These are phyloP conservation scores for Hiodon tergisus DNA, from an alignment of 2,113 vertebrate species.

Conservation along the genomic window DNA sequence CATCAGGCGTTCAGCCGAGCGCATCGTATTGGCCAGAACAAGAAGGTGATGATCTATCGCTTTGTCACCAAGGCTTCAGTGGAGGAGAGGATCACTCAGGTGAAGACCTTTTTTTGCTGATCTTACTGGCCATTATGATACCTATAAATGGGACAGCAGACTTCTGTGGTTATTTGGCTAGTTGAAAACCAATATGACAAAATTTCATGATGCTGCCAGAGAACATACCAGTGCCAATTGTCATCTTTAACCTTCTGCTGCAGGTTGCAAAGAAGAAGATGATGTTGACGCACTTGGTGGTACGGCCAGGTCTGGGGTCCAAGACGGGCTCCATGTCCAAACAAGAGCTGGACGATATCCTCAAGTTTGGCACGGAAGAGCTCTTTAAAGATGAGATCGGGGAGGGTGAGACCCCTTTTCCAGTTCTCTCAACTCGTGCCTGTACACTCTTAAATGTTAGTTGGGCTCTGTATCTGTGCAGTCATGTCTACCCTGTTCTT, in stretches of 20 bases:
- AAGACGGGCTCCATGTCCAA: constrained; percentile 98
- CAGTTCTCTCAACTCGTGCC: neutral
- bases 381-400: constrained; percentile 90
- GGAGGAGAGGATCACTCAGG: constrained; percentile 95
- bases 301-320: constrained; percentile 89
- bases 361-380: constrained; percentile 96
- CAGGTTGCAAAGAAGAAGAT: constrained; percentile 98
- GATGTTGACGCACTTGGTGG: constrained; percentile 97
- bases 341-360: constrained; percentile 95
- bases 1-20: constrained; percentile 92
- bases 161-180: neutral
- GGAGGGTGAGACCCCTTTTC: constrained; percentile 61
- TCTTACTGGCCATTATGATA: too few relatives aligned
- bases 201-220: neutral
- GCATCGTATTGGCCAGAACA: constrained; percentile 96
- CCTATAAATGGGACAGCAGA: neutral
- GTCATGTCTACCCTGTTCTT: too few relatives aligned
- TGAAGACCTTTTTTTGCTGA: constrained; percentile 20
- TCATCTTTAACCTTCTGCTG: neutral
- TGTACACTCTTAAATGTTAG: neutral
- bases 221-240: neutral
- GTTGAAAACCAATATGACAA: neutral
- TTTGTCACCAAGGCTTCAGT: constrained; percentile 97
- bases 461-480: neutral
- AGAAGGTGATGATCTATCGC: constrained; percentile 98